These are phyloP conservation scores for Orycteropus afer DNA, from an alignment of 2,113 vertebrate genomes.

Conservation along the genomic window DNA sequence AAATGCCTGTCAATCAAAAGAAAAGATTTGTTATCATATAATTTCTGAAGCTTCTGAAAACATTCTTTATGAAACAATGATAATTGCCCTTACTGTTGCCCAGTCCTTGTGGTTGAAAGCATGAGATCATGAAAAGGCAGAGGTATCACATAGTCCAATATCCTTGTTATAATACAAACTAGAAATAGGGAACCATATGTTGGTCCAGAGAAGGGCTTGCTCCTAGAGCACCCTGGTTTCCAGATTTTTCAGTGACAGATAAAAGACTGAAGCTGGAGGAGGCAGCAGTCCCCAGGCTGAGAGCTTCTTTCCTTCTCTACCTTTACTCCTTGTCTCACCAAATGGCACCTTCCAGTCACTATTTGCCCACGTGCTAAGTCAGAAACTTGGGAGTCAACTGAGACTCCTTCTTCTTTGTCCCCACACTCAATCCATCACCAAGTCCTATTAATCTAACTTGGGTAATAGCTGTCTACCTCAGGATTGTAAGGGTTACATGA, in stretches of 20 bases:
- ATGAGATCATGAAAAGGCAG: neutral
- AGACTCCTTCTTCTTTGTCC: neutral
- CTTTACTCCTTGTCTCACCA: neutral
- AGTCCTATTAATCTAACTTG: neutral
- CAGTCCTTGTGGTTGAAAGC: neutral
- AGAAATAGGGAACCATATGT: neutral
- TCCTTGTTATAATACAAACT: neutral
- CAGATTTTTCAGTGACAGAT: neutral
- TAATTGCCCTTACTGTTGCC: neutral
- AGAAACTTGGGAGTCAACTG: conserved; percentile 20
- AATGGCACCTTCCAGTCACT: neutral
- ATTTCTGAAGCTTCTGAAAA: conserved; percentile 60
- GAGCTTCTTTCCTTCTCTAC: neutral
- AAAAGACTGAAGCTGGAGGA: neutral
- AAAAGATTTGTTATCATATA: conserved; percentile 24
- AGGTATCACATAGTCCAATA: neutral
- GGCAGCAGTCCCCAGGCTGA: neutral
- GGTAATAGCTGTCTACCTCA: conserved; percentile 7
- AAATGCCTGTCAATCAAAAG: conserved; percentile 53
- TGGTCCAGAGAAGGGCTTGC: neutral
- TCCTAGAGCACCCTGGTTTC: neutral
- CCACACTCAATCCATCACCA: neutral
- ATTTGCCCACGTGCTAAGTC: neutral
- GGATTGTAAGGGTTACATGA: neutral
- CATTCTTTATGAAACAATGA: neutral